Percentiles rank a stretch among this genome's conserved stretches.
phyloP scores from a whole-genome alignment of 1,140 invertebrate species.

The Caenorhabditis inopinata region DNA sequence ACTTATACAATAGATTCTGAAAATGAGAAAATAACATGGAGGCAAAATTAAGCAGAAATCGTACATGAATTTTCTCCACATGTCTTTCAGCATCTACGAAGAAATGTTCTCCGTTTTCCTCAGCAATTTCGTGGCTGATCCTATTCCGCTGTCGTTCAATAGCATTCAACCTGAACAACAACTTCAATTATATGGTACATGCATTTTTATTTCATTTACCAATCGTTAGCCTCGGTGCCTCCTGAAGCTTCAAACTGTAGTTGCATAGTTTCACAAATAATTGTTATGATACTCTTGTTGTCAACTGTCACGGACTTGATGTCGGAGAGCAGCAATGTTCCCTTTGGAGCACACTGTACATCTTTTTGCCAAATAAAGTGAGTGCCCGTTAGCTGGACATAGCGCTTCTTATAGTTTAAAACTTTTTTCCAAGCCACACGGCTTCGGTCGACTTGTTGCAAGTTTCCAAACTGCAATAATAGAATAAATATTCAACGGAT shows the following conservation, averaged over 20 bases:
- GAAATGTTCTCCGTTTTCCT: not conserved
- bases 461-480: conserved; percentile 38
- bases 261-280: conserved; percentile 50
- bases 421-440: conserved; percentile 56
- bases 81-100: not conserved
- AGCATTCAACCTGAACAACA: not conserved
- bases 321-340: conserved; percentile 52
- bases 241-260: conserved; percentile 59
- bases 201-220: conserved; percentile 43
- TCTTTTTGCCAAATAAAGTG: conserved; percentile 57
- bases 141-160: not conserved
- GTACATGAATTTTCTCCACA: not conserved
- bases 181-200: not conserved
- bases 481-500: not conserved
- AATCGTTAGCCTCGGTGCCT: conserved; percentile 58
- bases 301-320: conserved; percentile 56
- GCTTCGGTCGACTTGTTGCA: conserved; percentile 52
- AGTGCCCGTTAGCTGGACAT: conserved; percentile 56
- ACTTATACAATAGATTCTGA: not conserved
- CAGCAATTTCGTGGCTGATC: not conserved
- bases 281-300: conserved; percentile 55
- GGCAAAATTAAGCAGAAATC: not conserved
- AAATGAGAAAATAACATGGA: not conserved
- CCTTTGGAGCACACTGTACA: conserved; percentile 52
- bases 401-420: conserved; percentile 58